These are phyloP conservation scores for Maccullochella peelii DNA, from an alignment of 2,113 vertebrate species.

Conservation along the genomic window DNA sequence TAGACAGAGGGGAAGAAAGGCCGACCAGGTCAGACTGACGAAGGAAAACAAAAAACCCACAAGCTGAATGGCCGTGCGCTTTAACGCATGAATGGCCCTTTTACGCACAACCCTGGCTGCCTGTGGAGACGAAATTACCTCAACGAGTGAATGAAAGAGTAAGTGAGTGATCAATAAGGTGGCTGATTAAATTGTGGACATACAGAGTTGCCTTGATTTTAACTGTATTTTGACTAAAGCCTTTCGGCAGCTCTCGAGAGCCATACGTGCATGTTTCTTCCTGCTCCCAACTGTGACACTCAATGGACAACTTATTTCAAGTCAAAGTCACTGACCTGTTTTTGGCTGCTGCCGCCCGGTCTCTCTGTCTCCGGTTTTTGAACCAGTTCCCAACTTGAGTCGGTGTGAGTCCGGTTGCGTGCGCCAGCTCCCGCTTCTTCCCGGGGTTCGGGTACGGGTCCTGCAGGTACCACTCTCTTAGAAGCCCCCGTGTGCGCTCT, in stretches of 20 bases:
- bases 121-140: constrained; percentile 3
- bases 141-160: neutral
- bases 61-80: constrained; percentile 47
- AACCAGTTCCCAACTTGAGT: constrained; percentile 99
- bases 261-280: neutral
- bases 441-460: constrained; percentile 98
- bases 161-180: neutral
- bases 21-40: constrained; percentile 6
- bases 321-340: constrained; percentile 90
- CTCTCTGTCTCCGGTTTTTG: constrained; percentile 97
- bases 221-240: neutral
- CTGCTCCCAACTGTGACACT: neutral
- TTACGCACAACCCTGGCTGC: constrained; percentile 44
- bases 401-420: constrained; percentile 97
- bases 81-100: constrained; percentile 68
- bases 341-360: constrained; percentile 97
- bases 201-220: neutral
- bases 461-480: constrained; percentile 99
- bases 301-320: neutral
- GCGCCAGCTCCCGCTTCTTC: constrained; percentile 98
- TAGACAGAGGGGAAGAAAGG: constrained; percentile 17
- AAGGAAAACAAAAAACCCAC: constrained; percentile 38
- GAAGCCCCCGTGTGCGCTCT: constrained; percentile 96
- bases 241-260: neutral
- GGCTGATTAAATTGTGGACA: neutral